Percentiles rank a stretch among this genome's conserved stretches.
Evolutionary conservation across 2,113 vertebrate species (phyloP).

Genomic region (Cacatua alba): DNA sequence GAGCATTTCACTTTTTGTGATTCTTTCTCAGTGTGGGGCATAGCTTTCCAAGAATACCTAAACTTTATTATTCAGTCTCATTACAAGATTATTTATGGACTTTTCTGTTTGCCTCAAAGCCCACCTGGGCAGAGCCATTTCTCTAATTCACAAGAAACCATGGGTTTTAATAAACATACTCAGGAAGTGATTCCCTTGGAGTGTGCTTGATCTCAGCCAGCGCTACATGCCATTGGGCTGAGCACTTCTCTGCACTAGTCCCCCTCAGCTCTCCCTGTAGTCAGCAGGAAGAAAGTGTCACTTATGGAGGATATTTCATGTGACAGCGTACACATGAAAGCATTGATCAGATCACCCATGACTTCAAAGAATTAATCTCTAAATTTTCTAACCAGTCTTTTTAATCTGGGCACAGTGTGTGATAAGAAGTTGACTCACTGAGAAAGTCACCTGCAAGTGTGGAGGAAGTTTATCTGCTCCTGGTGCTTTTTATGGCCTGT

Average conservation of each 20-base stretch:
- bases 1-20: background rate
- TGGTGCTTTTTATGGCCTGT: background rate
- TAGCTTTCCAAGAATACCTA: background rate
- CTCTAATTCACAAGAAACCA: background rate
- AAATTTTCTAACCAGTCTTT: background rate
- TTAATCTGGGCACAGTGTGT: accelerated
- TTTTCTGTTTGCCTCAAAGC: background rate
- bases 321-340: background rate
- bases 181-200: background rate
- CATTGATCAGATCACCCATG: no score
- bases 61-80: background rate
- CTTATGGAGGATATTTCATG: background rate
- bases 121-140: background rate
- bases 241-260: background rate
- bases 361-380: background rate
- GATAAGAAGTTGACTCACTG: background rate
- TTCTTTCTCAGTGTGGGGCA: background rate
- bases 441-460: background rate
- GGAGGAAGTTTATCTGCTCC: background rate
- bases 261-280: background rate
- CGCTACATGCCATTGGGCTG: accelerated
- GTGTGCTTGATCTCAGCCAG: background rate
- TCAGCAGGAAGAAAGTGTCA: background rate
- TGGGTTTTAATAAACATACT: background rate
- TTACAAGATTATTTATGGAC: background rate